Conservation (phyloP, 64 coral and sea anemone species). For the Porites lutea region DNA sequence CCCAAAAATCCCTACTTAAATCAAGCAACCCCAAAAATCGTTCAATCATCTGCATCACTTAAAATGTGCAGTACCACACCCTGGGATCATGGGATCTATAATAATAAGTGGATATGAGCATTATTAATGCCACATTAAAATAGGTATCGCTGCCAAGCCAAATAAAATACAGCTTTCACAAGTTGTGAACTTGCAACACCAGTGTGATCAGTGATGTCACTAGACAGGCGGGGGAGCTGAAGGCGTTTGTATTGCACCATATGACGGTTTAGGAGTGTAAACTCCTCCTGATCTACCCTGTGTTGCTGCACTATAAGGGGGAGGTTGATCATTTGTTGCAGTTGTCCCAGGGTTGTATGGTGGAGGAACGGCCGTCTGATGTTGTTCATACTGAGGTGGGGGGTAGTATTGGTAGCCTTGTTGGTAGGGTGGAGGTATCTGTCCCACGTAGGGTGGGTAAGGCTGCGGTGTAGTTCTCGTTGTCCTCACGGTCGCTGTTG, state of each 20-base stretch:
- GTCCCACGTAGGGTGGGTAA: background rate
- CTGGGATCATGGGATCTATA: no score
- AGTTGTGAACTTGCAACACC: no score
- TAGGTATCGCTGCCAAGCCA: no score
- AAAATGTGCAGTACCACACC: no score
- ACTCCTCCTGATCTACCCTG: background rate
- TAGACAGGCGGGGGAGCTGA: background rate
- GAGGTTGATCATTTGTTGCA: background rate
- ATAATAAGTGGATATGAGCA: no score
- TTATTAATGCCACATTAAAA: no score
- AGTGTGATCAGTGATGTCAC: background rate
- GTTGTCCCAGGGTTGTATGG: background rate
- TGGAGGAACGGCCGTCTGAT: background rate
- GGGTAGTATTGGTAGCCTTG: constrained; percentile 3
- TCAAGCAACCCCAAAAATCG: no score
- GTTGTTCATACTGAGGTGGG: background rate
- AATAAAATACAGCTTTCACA: no score
- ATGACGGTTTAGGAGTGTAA: background rate
- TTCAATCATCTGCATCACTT: no score
- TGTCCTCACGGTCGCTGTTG: background rate
- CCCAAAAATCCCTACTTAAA: no score
- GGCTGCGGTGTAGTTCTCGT: background rate
- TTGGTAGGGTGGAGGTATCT: background rate
- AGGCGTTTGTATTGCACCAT: constrained; percentile 5
- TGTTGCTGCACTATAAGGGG: background rate